These are phyloP conservation scores for Harlomillsia oculata DNA, from an alignment of 1,140 invertebrate species.

Conservation along the genomic window DNA sequence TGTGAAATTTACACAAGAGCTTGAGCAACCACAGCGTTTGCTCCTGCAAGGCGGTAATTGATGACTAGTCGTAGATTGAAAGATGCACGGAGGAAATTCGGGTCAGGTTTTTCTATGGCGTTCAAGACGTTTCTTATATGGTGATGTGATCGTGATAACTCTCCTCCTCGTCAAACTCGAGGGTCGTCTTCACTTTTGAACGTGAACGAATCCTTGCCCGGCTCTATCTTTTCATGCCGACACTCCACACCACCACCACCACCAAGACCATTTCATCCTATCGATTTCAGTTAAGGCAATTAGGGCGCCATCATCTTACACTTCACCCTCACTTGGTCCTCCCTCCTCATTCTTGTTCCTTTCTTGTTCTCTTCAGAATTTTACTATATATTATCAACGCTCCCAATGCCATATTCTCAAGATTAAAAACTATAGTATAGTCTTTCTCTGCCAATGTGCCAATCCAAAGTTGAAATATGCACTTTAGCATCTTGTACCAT, in stretches of 20 bases:
- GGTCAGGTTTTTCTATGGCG: too few relatives aligned
- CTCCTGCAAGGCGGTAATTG: too few relatives aligned
- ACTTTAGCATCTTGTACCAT: neutral
- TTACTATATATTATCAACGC: constrained; percentile 10
- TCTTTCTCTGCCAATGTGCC: constrained; percentile 1
- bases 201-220: neutral
- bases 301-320: neutral
- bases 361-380: constrained; percentile 8
- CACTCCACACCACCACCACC: neutral
- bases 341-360: constrained; percentile 32
- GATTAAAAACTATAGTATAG: too few relatives aligned
- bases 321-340: constrained; percentile 36
- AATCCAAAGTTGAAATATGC: neutral
- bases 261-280: neutral
- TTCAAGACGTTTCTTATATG: too few relatives aligned
- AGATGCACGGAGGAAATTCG: too few relatives aligned
- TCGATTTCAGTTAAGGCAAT: constrained; percentile 7
- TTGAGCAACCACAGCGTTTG: too few relatives aligned
- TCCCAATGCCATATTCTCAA: too few relatives aligned
- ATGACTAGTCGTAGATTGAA: too few relatives aligned
- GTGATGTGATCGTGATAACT: neutral
- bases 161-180: neutral
- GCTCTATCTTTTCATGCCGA: neutral
- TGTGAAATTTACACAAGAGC: too few relatives aligned
- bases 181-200: neutral